Conservation (phyloP, 23 tunicate species). For the Oikopleura albicans region DNA sequence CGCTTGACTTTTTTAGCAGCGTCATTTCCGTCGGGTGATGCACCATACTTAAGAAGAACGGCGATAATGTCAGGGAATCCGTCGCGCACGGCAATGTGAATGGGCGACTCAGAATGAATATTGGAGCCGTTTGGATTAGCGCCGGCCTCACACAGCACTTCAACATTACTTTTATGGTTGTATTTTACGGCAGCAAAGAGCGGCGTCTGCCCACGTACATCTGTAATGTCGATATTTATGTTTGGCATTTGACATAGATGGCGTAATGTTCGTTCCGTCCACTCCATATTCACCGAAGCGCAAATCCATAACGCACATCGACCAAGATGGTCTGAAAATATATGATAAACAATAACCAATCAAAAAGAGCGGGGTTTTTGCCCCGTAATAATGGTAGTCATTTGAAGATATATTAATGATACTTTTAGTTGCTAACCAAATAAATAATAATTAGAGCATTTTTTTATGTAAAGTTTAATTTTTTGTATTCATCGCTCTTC, state of each 20-base stretch:
- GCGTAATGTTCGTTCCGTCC: neutral
- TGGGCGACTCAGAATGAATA: neutral
- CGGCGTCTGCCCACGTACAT: slow-evolving; percentile 11
- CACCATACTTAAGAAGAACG: neutral
- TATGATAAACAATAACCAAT: too few species aligned
- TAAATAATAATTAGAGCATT: too few species aligned
- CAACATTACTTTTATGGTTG: neutral
- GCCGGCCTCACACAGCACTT: neutral
- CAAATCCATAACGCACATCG: neutral
- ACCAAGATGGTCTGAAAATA: neutral
- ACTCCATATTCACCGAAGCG: neutral
- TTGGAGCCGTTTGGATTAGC: slow-evolving; percentile 8
- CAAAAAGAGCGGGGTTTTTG: too few species aligned
- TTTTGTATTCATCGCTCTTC: too few species aligned
- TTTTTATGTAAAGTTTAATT: too few species aligned
- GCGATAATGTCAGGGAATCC: neutral
- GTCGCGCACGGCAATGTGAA: neutral
- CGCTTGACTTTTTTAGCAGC: neutral
- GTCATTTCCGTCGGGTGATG: neutral
- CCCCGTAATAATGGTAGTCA: too few species aligned
- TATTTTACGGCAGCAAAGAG: slow-evolving; percentile 4
- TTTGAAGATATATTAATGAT: too few species aligned
- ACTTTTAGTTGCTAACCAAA: too few species aligned
- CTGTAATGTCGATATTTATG: neutral
- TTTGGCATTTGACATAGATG: neutral